A percentile compares a stretch with the other conserved stretches of the same genome.
Conservation (phyloP, 2,888 invertebrate genomes). For the Drosophila falleni region DNA sequence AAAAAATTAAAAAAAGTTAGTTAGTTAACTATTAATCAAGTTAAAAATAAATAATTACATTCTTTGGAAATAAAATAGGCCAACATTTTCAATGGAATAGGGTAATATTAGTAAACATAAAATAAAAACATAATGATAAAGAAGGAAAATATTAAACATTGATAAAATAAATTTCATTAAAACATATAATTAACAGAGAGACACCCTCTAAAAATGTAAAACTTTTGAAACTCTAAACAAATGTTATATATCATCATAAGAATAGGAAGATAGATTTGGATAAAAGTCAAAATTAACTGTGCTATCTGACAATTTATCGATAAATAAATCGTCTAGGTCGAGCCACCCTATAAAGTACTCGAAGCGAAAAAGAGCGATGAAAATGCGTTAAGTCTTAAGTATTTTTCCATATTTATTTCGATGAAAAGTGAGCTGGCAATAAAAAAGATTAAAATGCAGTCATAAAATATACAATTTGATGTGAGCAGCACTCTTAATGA, state of each 20-base stretch:
- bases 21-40: no score
- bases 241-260: no score
- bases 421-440: constrained; percentile 44
- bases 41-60: no score
- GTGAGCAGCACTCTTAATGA: constrained; percentile 63
- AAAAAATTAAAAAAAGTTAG: no score
- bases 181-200: no score
- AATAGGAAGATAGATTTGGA: no score
- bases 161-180: no score
- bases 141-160: no score
- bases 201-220: neutral
- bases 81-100: no score
- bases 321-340: neutral
- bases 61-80: no score
- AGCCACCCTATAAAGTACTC: neutral
- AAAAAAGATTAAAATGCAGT: constrained; percentile 69
- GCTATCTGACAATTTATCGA: constrained; percentile 5
- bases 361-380: constrained; percentile 1
- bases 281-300: neutral
- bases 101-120: no score
- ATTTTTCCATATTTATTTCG: constrained; percentile 28
- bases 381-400: constrained; percentile 16
- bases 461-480: constrained; percentile 71
- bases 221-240: neutral
- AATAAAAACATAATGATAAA: no score